phyloP scores from a whole-genome alignment of 2,113 vertebrate genomes.

The Propithecus coquereli region DNA sequence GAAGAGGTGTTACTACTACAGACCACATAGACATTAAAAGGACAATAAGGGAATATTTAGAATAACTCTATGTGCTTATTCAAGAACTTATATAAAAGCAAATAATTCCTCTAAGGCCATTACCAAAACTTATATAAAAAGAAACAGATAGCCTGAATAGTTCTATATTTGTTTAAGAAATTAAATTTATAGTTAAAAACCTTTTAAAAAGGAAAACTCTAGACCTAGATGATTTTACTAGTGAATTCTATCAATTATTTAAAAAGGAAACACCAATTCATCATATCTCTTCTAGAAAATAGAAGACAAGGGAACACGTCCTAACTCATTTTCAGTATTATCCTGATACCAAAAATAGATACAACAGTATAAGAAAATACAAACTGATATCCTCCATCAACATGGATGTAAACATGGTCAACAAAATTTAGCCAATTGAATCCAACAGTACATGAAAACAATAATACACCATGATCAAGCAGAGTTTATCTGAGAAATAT shows the following conservation, averaged over 20 bases:
- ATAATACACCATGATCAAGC: background rate
- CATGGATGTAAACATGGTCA: background rate
- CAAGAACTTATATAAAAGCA: background rate
- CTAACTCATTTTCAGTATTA: background rate
- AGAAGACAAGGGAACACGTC: background rate
- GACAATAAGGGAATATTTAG: background rate
- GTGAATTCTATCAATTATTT: slow-evolving; percentile 10
- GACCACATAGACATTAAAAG: background rate
- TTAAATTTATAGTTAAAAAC: slow-evolving; percentile 7
- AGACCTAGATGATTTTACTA: background rate
- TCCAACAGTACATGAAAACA: background rate
- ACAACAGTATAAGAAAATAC: slow-evolving; percentile 3
- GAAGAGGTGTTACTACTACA: background rate
- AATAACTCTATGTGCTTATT: background rate
- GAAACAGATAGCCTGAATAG: background rate
- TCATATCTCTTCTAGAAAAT: background rate
- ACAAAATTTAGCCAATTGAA: background rate
- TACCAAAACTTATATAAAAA: background rate
- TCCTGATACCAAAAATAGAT: background rate
- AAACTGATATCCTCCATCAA: background rate
- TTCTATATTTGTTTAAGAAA: background rate
- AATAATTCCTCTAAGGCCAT: background rate
- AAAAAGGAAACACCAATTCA: background rate
- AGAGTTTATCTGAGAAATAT: background rate
- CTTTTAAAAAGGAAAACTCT: background rate